Base-by-base conservation (phyloP, 2,797 vertebrate species). In the Lutjanus campechanus region DNA sequence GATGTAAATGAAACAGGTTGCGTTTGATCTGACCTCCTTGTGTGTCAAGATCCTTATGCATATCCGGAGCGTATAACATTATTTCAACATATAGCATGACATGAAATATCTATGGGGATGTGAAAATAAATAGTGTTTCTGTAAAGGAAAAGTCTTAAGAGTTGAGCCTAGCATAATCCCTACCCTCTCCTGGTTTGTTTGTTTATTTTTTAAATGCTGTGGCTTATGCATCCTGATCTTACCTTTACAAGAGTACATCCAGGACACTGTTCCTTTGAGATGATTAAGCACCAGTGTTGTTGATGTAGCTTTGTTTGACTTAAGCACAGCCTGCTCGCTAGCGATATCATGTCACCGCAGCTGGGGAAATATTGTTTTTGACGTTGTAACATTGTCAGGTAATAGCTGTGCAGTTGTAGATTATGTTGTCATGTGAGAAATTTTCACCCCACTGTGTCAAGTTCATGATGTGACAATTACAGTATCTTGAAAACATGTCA, bases 181-280 rank as follows among this genome's bases (percentile, higher is more conserved):
- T 46, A 2, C 2, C 12, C 12, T 25, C 55, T n/a, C 44, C 10
- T 53, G 25, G 19, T 60, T 70, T 49, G 13, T 53, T 60, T 70
- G 46, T 41, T 58, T 81, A 11, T 47, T 69, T 71, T 70, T 75
- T n/a, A 40, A 50, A 50, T 17, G 4, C 47, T 47, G 59, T 36
- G 50, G 13, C 25, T 65, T 64, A 53, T 58, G n/a, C 22, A 1
- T 16, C 59, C 22, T 81, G 51, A 59, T 78, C 36, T 22, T 43
- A 58, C 47, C 8, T 54, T 69, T 56, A 51, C 50, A 49, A 17
- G 51, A 59, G 51, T n/a, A n/a, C 60, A 69, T 22, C 29, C 63
- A 73, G 61, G 29, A 1, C n/a, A 5, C 43, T 47, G 53, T 13
- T 61, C 51, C 50, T 67, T 7, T 65, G 25, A 77, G 47, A 46